Evolutionary conservation across 2,888 invertebrate species (phyloP), one percentile per base, ranked within the genome.

Genomic region (Apodemia duryi): DNA sequence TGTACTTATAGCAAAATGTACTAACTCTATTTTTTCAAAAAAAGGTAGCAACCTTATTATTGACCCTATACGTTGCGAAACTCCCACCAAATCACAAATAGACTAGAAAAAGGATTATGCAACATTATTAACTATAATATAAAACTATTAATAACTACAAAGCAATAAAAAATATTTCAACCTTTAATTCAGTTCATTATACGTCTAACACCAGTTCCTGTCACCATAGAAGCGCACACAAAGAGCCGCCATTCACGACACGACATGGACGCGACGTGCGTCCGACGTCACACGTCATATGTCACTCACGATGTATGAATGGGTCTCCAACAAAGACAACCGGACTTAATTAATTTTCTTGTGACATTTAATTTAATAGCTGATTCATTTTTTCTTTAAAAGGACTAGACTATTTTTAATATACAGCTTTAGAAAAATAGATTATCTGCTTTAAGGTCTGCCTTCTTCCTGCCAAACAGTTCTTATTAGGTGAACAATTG

Each of bases 141-240:
- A 21, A 21, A 21, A 21, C 21, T 21, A 21, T 21, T 21, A 21
- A 21, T 0, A 21, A 21, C 21, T 21, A 21, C 21, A 21, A 21
- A 21, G 21, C 21, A 54, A 21, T 4, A 54, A 54, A 54, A 54
- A 54, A 54, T 54, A 54, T 54, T 54, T 11, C 28, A 54, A 54
- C 28, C 69, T 71, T 68, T 43, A 67, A 70, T 66, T 61, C 69
- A 67, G 64, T 68, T 69, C 67, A 69, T 71, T 66, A 66, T 68
- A 68, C 69, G 70, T 68, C 70, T 70, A 66, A 71, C 72, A 72
- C 69, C 64, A 67, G 74, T 74, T 72, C 70, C 74, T 74, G 74
- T 74, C 74, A 69, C 71, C 71, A 63, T 67, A 69, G 61, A 63
- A 63, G 67, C 57, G 65, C 32, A 60, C 63, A 72, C 72, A 74